These are phyloP conservation scores for Gambusia yucatana DNA, from an alignment of 2,797 vertebrate species.

Conservation along the genomic window DNA sequence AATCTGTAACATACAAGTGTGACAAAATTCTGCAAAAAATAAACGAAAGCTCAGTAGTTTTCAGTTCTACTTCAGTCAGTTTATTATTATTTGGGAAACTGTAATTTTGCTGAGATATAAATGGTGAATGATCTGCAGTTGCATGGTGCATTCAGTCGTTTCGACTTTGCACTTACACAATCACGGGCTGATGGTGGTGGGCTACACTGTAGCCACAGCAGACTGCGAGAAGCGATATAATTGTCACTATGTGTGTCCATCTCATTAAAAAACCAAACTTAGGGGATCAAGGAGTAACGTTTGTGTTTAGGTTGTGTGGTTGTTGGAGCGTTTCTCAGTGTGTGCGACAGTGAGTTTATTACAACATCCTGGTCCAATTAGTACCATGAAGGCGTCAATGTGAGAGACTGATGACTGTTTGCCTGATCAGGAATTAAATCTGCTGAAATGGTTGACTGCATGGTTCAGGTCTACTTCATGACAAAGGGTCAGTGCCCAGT, in stretches of 20 bases:
- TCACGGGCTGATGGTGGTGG: background rate
- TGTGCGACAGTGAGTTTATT: conserved; percentile 46
- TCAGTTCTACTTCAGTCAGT: background rate
- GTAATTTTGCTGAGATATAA: background rate
- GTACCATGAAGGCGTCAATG: conserved; percentile 31
- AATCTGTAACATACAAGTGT: background rate
- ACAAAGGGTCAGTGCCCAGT: no score
- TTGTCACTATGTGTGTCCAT: background rate
- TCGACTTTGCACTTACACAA: no score
- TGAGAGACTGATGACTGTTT: conserved; percentile 26
- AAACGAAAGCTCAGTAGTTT: background rate
- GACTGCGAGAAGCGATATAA: background rate
- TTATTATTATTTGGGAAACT: background rate
- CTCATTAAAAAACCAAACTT: background rate
- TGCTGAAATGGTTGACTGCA: background rate
- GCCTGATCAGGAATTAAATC: background rate
- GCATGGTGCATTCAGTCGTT: no score
- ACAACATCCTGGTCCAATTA: conserved; percentile 40
- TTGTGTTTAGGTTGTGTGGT: background rate
- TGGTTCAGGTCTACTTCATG: background rate
- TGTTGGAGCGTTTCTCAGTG: conserved; percentile 16
- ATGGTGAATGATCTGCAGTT: no score
- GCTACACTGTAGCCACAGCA: no score
- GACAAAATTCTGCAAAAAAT: background rate
- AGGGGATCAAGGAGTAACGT: background rate